A percentile compares a stretch with the other conserved stretches of the same genome.
Conservation (phyloP, 2,888 invertebrate genomes). For the Baccha elongata region DNA sequence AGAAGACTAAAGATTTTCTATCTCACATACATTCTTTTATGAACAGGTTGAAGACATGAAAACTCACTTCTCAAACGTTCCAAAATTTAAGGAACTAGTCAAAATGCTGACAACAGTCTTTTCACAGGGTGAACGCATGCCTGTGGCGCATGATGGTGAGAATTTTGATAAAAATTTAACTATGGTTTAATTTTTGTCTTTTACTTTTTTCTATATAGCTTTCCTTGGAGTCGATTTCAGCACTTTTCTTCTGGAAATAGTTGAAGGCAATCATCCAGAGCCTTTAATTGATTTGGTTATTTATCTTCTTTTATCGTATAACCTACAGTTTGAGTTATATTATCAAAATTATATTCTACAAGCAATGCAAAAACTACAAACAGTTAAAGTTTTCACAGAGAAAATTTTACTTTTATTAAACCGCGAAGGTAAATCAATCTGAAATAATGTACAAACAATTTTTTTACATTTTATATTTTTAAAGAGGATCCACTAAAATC, state of each 20-base stretch:
- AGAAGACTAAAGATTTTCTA: too few relatives aligned
- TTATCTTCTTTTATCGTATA: slow-evolving; percentile 92
- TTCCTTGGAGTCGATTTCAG: slow-evolving; percentile 93
- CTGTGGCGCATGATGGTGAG: slow-evolving; percentile 93
- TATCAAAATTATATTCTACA: slow-evolving; percentile 88
- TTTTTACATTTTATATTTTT: neutral
- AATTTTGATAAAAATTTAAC: neutral
- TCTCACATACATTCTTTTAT: too few relatives aligned
- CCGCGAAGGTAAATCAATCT: slow-evolving; percentile 91
- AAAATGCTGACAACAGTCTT: slow-evolving; percentile 93
- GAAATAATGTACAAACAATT: neutral
- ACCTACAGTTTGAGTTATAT: slow-evolving; percentile 90
- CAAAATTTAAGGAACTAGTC: slow-evolving; percentile 91
- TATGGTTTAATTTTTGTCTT: neutral
- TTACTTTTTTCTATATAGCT: slow-evolving; percentile 83
- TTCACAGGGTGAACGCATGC: slow-evolving; percentile 94
- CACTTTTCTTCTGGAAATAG: slow-evolving; percentile 89
- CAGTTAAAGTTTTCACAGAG: slow-evolving; percentile 94
- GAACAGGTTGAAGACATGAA: slow-evolving; percentile 87
- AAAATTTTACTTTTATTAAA: slow-evolving; percentile 93
- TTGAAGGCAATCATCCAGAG: slow-evolving; percentile 93
- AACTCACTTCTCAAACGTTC: slow-evolving; percentile 89
- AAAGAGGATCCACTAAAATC: slow-evolving; percentile 93
- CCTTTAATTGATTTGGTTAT: slow-evolving; percentile 93
- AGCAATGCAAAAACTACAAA: slow-evolving; percentile 86